Percentiles rank a stretch among this genome's conserved stretches.
These are phyloP conservation scores for Loris lydekkerianus DNA, from an alignment of 2,797 vertebrate genomes.

Conservation along the genomic window DNA sequence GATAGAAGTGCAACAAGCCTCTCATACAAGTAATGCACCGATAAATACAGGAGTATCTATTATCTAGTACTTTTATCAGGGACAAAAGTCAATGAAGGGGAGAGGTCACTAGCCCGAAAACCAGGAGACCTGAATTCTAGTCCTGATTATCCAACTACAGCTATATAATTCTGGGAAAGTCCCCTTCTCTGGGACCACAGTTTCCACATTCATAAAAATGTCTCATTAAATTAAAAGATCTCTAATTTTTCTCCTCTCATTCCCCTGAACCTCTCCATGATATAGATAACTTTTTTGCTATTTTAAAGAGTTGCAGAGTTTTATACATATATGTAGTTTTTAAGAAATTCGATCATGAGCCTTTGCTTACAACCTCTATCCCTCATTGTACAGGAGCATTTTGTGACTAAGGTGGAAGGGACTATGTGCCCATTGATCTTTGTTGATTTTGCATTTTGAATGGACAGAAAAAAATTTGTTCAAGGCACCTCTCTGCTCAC, in stretches of 20 bases:
- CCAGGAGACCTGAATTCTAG: background rate
- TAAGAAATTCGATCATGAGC: background rate
- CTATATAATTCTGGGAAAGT: background rate
- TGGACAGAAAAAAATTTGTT: conserved; percentile 43
- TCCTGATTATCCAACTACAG: background rate
- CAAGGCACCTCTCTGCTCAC: conserved; percentile 62
- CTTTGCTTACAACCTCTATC: conserved; percentile 23
- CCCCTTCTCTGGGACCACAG: background rate
- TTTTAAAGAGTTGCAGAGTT: background rate
- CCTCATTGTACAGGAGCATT: conserved; percentile 32
- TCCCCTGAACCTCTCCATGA: background rate
- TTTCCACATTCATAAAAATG: background rate
- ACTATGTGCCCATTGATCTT: background rate
- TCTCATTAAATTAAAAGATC: conserved; percentile 9
- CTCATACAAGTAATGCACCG: background rate
- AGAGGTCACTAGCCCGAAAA: background rate
- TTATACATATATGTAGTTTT: background rate
- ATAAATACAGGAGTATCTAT: background rate
- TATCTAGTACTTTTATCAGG: background rate
- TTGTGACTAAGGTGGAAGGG: conserved; percentile 5
- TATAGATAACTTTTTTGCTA: background rate
- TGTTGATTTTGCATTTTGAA: conserved; percentile 62
- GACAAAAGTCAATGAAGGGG: background rate
- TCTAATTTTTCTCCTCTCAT: background rate
- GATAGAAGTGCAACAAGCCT: background rate